Conservation (phyloP, 1,140 invertebrate genomes). For the Drosophila triauraria region DNA sequence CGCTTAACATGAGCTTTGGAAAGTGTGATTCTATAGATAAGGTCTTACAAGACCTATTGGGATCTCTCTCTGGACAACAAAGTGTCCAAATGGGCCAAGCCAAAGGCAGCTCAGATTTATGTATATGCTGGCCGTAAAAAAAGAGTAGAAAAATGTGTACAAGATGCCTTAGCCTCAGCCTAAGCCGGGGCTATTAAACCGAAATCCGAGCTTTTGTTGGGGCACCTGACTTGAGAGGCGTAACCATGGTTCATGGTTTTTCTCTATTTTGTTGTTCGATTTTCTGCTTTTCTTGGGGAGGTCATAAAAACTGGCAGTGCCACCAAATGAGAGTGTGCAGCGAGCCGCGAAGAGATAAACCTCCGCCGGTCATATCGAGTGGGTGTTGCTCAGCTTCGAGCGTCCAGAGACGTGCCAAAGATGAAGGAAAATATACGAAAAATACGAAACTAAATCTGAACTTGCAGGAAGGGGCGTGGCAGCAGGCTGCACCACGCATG, state of each 20-base stretch:
- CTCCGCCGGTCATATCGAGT: slow-evolving; percentile 50
- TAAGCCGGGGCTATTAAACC: slow-evolving; percentile 48
- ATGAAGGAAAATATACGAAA: slow-evolving; percentile 23
- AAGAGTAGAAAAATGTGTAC: slow-evolving; percentile 43
- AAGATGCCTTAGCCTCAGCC: slow-evolving; percentile 55
- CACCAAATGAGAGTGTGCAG: slow-evolving; percentile 67
- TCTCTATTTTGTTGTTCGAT: slow-evolving; percentile 21
- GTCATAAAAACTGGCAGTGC: slow-evolving; percentile 75
- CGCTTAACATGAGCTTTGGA: slow-evolving; percentile 24
- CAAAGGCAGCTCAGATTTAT: slow-evolving; percentile 55
- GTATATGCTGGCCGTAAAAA: slow-evolving; percentile 65
- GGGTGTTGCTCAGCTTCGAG: slow-evolving; percentile 64
- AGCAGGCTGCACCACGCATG: slow-evolving; percentile 63
- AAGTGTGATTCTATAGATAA: slow-evolving; percentile 54
- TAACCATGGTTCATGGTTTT: slow-evolving; percentile 45
- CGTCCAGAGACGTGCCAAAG: slow-evolving; percentile 39
- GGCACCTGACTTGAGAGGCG: slow-evolving; percentile 75
- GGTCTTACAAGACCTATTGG: slow-evolving; percentile 28
- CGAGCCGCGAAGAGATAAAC: slow-evolving; percentile 35
- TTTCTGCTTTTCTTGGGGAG: slow-evolving; percentile 54
- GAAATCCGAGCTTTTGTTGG: slow-evolving; percentile 71
- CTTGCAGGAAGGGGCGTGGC: slow-evolving; percentile 24
- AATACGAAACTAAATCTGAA: slow-evolving; percentile 26
- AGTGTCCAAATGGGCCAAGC: slow-evolving; percentile 67
- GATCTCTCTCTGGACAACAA: slow-evolving; percentile 51